Evolutionary conservation across 2,888 invertebrate genomes (phyloP).

Genomic region (Celastrina argiolus): DNA sequence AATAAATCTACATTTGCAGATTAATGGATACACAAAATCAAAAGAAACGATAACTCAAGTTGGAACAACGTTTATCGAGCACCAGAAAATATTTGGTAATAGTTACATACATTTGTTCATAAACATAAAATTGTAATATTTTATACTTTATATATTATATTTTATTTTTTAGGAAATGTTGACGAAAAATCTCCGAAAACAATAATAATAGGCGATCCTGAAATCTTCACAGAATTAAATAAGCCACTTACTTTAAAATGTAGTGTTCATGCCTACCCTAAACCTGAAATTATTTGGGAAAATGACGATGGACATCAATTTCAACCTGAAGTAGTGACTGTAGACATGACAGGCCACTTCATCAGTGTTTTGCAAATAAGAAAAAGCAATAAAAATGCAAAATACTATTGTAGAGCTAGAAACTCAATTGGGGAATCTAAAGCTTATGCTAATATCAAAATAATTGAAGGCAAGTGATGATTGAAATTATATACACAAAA

Average conservation of each 20-base stretch:
- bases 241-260: slow-evolving; percentile 43
- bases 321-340: slow-evolving; percentile 23
- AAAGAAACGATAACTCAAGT: slow-evolving; percentile 27
- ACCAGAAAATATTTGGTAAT: slow-evolving; percentile 23
- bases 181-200: slow-evolving; percentile 37
- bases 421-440: slow-evolving; percentile 37
- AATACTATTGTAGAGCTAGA: slow-evolving; percentile 46
- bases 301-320: slow-evolving; percentile 31
- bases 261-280: slow-evolving; percentile 47
- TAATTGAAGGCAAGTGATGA: slow-evolving; percentile 24
- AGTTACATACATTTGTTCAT: too few relatives aligned
- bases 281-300: slow-evolving; percentile 47
- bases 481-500: too few relatives aligned
- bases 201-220: slow-evolving; percentile 37
- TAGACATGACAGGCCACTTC: slow-evolving; percentile 23
- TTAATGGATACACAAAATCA: slow-evolving; percentile 26
- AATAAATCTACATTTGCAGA: slow-evolving; percentile 23
- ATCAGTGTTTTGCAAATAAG: not conserved
- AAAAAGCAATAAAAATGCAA: slow-evolving; percentile 33
- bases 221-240: slow-evolving; percentile 36
- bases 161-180: slow-evolving; percentile 31
- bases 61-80: slow-evolving; percentile 26
- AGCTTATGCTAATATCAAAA: slow-evolving; percentile 36
- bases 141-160: not conserved
- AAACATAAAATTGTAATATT: too few relatives aligned